Evolutionary conservation across 2,888 invertebrate genomes (phyloP).

Genomic region (Cerastis leucographa): DNA sequence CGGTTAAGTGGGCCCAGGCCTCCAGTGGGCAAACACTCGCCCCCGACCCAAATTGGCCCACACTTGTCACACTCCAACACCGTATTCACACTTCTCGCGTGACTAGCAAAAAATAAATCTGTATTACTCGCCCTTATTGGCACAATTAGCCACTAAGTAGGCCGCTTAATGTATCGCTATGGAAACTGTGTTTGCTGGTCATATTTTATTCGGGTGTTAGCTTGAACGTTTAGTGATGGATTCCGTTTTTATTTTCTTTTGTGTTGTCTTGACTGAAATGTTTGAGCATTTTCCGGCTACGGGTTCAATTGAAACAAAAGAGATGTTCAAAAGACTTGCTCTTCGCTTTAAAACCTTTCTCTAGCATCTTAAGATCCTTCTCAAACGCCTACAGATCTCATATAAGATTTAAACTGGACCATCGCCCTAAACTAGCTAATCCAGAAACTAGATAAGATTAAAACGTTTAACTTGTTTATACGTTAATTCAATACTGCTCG

Average conservation of each 20-base stretch:
- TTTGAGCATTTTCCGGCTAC: neutral
- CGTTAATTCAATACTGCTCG: slow-evolving; percentile 48
- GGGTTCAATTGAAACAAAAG: neutral
- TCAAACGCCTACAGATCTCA: slow-evolving; percentile 22
- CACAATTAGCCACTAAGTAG: slow-evolving; percentile 72
- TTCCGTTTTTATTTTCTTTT: neutral
- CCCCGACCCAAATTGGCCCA: slow-evolving; percentile 80
- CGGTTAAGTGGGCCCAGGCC: slow-evolving; percentile 62
- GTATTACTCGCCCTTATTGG: slow-evolving; percentile 76
- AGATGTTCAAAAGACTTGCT: neutral
- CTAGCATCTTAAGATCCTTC: neutral
- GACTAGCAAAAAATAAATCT: slow-evolving; percentile 77
- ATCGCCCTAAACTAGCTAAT: slow-evolving; percentile 27
- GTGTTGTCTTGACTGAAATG: neutral
- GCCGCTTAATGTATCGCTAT: slow-evolving; percentile 54
- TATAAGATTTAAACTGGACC: slow-evolving; percentile 29
- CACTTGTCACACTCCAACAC: slow-evolving; percentile 77
- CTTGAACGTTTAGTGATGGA: slow-evolving; percentile 29
- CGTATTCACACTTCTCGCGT: slow-evolving; percentile 76
- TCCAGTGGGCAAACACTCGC: slow-evolving; percentile 79
- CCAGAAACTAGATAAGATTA: slow-evolving; percentile 45
- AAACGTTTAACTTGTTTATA: slow-evolving; percentile 52
- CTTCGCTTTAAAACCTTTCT: slow-evolving; percentile 2
- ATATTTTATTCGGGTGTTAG: slow-evolving; percentile 50
- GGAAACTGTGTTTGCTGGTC: slow-evolving; percentile 53